phyloP scores from a whole-genome alignment of 2,113 vertebrate genomes.

The Melanerpes formicivorus region DNA sequence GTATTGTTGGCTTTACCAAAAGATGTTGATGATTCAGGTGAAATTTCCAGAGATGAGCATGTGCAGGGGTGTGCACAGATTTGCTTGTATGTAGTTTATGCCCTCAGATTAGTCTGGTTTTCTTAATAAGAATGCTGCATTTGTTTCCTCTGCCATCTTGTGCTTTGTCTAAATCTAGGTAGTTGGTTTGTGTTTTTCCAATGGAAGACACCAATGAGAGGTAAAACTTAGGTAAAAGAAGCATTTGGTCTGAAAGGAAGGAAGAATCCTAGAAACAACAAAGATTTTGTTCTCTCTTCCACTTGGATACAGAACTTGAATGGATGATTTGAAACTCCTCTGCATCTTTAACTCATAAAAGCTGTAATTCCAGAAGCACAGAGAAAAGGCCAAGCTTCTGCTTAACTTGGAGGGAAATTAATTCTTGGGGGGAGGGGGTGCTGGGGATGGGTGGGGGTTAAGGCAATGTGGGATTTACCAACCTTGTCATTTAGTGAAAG shows the following conservation, averaged over 20 bases:
- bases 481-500: neutral
- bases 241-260: neutral
- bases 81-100: neutral
- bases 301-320: neutral
- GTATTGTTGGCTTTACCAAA: neutral
- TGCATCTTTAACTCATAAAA: neutral
- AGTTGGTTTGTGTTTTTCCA: neutral
- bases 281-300: neutral
- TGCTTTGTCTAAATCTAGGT: neutral
- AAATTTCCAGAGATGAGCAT: neutral
- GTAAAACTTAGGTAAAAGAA: neutral
- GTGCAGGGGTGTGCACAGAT: neutral
- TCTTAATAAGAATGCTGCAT: neutral
- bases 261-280: neutral
- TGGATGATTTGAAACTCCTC: neutral
- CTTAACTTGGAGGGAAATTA: neutral
- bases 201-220: accelerated
- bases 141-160: neutral
- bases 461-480: neutral
- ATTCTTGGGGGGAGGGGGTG: neutral
- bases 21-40: neutral
- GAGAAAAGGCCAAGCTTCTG: neutral
- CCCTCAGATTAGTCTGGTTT: accelerated
- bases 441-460: neutral
- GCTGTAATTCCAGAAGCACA: neutral